Evolutionary conservation across 2,113 vertebrate genomes (phyloP).

Genomic region (Anhinga anhinga): DNA sequence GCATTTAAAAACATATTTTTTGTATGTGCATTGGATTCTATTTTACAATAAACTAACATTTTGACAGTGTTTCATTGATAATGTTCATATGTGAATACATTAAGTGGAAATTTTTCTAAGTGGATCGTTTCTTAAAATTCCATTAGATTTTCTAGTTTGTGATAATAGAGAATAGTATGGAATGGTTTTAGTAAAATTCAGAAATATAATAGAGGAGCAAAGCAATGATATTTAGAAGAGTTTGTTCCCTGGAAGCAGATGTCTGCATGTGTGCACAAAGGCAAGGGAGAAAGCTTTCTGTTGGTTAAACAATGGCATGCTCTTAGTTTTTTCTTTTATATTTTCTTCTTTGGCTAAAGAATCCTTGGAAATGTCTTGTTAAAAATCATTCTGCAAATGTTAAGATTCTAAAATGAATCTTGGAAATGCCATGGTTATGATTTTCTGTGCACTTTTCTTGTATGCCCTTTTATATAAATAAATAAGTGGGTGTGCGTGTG

Average conservation of each 20-base stretch:
- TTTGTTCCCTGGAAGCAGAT: conserved; percentile 22
- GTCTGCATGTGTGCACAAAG: not conserved
- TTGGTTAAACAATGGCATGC: conserved; percentile 1
- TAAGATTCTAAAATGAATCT: not conserved
- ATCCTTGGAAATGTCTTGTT: not conserved
- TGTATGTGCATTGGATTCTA: not conserved
- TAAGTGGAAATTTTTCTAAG: not conserved
- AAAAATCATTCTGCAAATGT: not conserved
- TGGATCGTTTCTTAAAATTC: not conserved
- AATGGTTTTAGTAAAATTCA: not conserved
- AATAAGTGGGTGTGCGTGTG: accelerated
- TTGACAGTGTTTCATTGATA: not conserved
- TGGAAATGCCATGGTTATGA: not conserved
- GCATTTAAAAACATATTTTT: not conserved
- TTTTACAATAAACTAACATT: not conserved
- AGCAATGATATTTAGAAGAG: not conserved
- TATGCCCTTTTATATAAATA: not conserved
- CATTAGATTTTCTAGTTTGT: not conserved
- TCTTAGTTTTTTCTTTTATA: not conserved
- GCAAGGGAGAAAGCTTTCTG: not conserved
- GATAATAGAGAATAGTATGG: not conserved
- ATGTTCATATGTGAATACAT: not conserved
- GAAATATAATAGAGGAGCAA: not conserved
- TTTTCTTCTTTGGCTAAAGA: not conserved
- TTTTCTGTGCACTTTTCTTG: not conserved